These are phyloP conservation scores for Drosophila obscura DNA, from an alignment of 1,140 invertebrate genomes.

Conservation along the genomic window DNA sequence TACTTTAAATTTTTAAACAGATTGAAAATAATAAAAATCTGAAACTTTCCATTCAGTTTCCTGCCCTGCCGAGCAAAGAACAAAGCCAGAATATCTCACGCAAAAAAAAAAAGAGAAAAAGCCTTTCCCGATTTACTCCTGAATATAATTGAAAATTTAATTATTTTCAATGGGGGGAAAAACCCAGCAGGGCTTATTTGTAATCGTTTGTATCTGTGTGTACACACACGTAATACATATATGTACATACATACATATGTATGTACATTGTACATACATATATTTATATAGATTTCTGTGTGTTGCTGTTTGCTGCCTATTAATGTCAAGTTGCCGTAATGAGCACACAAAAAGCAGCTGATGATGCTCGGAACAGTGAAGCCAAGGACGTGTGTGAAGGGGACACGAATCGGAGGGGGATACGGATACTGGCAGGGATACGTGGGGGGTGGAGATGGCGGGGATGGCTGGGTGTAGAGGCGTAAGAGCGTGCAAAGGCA, in stretches of 20 bases:
- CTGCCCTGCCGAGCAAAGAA: slow-evolving; percentile 5
- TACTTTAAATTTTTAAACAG: background rate
- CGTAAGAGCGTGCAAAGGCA: slow-evolving; percentile 52
- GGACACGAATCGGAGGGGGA: no score
- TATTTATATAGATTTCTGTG: slow-evolving; percentile 31
- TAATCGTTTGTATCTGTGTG: slow-evolving; percentile 12
- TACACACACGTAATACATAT: slow-evolving; percentile 29
- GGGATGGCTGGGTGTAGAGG: slow-evolving; percentile 47
- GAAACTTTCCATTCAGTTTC: background rate
- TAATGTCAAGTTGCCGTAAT: slow-evolving; percentile 77
- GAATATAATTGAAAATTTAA: slow-evolving; percentile 67
- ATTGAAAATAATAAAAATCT: background rate
- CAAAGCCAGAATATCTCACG: slow-evolving; percentile 9
- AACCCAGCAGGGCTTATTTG: slow-evolving; percentile 40
- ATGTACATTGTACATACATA: background rate
- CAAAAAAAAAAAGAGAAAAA: slow-evolving; percentile 23
- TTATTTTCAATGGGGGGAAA: slow-evolving; percentile 55
- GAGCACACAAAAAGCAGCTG: slow-evolving; percentile 74
- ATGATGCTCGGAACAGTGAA: slow-evolving; percentile 56
- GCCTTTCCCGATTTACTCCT: slow-evolving; percentile 35
- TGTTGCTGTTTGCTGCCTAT: slow-evolving; percentile 68
- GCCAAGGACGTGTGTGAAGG: slow-evolving; percentile 30
- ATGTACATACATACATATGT: background rate
- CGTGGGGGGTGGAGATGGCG: slow-evolving; percentile 13
- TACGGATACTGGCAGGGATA: no score